Evolutionary conservation across 2,113 vertebrate genomes (phyloP).

Genomic region (Aramus guarauna): DNA sequence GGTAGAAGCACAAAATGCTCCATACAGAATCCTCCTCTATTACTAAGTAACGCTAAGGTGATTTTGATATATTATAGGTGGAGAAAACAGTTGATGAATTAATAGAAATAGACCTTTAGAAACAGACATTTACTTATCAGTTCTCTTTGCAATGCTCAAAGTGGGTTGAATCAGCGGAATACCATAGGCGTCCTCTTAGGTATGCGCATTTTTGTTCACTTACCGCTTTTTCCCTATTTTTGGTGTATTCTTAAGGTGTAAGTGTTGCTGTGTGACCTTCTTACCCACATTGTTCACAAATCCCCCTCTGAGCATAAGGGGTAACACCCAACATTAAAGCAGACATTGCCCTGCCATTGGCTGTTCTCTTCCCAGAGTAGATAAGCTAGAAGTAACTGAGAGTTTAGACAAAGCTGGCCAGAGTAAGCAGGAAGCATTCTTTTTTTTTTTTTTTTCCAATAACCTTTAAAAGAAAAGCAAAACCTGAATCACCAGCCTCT

Average conservation of each 20-base stretch:
- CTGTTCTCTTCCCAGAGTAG: neutral
- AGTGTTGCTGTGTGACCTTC: neutral
- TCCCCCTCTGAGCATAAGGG: neutral
- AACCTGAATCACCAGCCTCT: neutral
- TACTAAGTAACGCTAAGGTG: neutral
- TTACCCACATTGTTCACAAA: neutral
- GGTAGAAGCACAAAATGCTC: neutral
- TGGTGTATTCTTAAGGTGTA: neutral
- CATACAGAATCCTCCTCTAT: neutral
- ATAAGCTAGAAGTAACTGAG: neutral
- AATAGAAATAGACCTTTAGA: neutral
- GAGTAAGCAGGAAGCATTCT: neutral
- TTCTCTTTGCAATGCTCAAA: neutral
- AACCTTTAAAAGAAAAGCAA: neutral
- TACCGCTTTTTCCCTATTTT: neutral
- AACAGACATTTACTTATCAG: neutral
- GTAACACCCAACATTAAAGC: neutral
- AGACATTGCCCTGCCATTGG: neutral
- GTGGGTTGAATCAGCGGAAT: neutral
- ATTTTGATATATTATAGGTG: neutral
- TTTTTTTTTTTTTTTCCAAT: too few species aligned
- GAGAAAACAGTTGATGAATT: neutral
- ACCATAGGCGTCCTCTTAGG: accelerated
- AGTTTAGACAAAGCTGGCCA: neutral
- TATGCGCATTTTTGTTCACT: neutral